Evolutionary conservation across 1,140 invertebrate genomes (phyloP).

Genomic region (Andricus grossulariae): DNA sequence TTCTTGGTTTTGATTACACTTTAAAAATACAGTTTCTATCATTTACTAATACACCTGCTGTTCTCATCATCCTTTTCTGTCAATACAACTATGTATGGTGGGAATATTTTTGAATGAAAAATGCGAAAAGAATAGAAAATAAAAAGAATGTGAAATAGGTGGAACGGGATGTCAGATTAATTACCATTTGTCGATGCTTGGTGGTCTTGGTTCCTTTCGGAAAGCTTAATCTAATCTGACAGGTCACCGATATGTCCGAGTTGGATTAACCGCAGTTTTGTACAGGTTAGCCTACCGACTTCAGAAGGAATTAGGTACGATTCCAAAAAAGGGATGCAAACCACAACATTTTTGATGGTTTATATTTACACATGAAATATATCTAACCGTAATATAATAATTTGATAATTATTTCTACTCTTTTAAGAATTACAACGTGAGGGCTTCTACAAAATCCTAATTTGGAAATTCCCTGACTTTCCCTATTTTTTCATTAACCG

Average conservation of each 20-base stretch:
- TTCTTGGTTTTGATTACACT: too few species aligned
- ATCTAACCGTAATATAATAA: neutral
- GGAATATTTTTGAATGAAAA: neutral
- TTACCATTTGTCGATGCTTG: slow-evolving; percentile 54
- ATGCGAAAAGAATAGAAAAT: neutral
- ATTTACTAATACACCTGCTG: too few species aligned
- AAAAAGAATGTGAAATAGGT: neutral
- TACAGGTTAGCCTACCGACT: slow-evolving; percentile 64
- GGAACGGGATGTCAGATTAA: slow-evolving; percentile 47
- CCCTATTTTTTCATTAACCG: too few species aligned
- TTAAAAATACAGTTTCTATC: too few species aligned
- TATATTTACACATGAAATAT: neutral
- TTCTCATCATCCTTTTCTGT: neutral
- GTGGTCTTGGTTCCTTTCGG: slow-evolving; percentile 55
- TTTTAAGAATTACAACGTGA: too few species aligned
- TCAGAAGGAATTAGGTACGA: slow-evolving; percentile 31
- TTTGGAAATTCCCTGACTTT: too few species aligned
- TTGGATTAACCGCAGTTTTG: slow-evolving; percentile 64
- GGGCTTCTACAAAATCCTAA: too few species aligned
- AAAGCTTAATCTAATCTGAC: slow-evolving; percentile 65
- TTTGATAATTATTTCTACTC: neutral
- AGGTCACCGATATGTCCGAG: slow-evolving; percentile 61
- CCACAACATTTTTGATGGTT: neutral
- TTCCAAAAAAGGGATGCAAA: slow-evolving; percentile 10
- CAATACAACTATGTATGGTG: neutral